Conservation (phyloP, 2,797 vertebrate species). For the Sebastiscus albofasciatus region DNA sequence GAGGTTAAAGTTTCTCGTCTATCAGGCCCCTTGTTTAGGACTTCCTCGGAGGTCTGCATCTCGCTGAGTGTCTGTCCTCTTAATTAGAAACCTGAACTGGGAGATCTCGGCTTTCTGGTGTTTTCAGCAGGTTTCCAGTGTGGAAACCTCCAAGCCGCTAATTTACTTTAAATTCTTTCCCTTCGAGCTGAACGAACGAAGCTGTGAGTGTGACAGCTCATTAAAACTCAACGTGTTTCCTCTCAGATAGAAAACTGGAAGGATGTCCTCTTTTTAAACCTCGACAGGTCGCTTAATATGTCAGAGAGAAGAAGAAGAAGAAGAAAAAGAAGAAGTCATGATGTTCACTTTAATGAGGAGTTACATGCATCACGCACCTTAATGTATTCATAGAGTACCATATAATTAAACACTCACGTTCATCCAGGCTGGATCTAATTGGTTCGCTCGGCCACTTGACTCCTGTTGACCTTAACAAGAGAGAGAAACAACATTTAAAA, state of each 20-base stretch:
- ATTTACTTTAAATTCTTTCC: neutral
- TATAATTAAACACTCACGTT: neutral
- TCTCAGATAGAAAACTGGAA: neutral
- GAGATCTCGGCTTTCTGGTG: neutral
- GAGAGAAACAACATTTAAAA: neutral
- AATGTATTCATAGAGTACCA: neutral
- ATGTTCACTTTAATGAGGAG: neutral
- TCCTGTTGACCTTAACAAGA: neutral
- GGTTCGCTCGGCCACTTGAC: conserved; percentile 1
- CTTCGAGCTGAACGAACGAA: neutral
- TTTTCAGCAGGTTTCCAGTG: neutral
- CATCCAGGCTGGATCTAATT: neutral
- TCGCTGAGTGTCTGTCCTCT: neutral
- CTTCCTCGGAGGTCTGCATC: neutral
- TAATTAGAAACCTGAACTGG: neutral
- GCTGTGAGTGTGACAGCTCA: conserved; percentile 34
- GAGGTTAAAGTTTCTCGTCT: neutral
- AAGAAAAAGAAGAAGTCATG: neutral
- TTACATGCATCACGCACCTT: neutral
- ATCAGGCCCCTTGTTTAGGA: neutral
- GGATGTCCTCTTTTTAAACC: neutral
- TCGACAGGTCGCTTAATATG: neutral
- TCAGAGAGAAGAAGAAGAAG: neutral
- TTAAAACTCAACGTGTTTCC: conserved; percentile 2
- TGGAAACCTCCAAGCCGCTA: neutral